Evolutionary conservation across 2,113 vertebrate genomes (phyloP).

Genomic region (Ahaetulla prasina): DNA sequence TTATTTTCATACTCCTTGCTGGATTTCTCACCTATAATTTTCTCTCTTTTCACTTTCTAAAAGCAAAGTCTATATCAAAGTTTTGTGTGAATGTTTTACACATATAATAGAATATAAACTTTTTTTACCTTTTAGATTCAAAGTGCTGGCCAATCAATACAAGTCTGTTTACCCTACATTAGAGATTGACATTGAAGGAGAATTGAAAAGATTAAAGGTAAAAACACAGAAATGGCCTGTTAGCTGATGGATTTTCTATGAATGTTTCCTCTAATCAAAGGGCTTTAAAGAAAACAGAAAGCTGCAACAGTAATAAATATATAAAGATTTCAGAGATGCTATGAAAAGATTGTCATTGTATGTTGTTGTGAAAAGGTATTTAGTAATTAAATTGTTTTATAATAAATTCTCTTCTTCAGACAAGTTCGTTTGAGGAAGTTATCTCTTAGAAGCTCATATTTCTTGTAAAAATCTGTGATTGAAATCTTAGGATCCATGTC

Average conservation of each 20-base stretch:
- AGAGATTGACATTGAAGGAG: conserved; percentile 89
- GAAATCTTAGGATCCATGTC: neutral
- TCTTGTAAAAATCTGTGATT: neutral
- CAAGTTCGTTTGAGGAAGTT: neutral
- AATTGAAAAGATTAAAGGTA: conserved; percentile 90
- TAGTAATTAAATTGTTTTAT: neutral
- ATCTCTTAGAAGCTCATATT: neutral
- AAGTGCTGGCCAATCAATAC: conserved; percentile 89
- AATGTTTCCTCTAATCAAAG: neutral
- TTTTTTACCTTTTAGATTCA: conserved; percentile 79
- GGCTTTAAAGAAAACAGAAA: neutral
- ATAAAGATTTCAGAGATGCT: neutral
- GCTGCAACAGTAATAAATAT: neutral
- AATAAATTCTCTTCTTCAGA: neutral
- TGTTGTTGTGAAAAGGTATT: neutral
- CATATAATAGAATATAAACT: neutral
- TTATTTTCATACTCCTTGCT: conserved; percentile 17
- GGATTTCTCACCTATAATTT: neutral
- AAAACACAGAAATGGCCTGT: conserved; percentile 18
- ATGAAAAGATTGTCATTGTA: neutral
- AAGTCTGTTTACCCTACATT: conserved; percentile 92
- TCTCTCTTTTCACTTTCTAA: neutral
- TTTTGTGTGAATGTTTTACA: neutral
- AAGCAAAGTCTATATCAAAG: neutral
- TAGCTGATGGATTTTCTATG: neutral